A percentile compares a stretch with the other conserved stretches of the same genome.
Evolutionary conservation across 2,888 invertebrate species (phyloP).

Genomic region (Ernsta delagoae): DNA sequence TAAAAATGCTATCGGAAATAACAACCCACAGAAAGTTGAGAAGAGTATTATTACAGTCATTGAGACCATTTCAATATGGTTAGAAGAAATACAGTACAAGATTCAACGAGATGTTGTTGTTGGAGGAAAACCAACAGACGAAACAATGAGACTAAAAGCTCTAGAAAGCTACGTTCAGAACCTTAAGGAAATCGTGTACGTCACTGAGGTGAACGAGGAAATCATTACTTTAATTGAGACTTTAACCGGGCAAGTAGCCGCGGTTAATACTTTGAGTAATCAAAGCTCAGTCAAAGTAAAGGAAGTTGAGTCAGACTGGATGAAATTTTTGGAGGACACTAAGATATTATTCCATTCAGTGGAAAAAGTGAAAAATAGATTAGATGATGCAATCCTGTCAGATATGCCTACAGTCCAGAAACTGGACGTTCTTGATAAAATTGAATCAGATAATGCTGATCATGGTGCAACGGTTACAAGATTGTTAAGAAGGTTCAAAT

Average conservation of each 20-base stretch:
- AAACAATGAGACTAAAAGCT: slow-evolving; percentile 61
- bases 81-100: slow-evolving; percentile 93
- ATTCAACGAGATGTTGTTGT: slow-evolving; percentile 80
- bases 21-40: slow-evolving; percentile 86
- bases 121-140: slow-evolving; percentile 55
- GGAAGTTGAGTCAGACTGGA: slow-evolving; percentile 88
- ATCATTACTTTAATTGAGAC: slow-evolving; percentile 86
- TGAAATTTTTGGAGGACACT: slow-evolving; percentile 87
- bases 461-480: slow-evolving; percentile 86
- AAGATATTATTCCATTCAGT: slow-evolving; percentile 83
- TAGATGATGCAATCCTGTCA: slow-evolving; percentile 84
- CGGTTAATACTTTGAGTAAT: slow-evolving; percentile 87
- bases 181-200: slow-evolving; percentile 87
- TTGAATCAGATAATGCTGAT: slow-evolving; percentile 88
- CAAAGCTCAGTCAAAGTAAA: slow-evolving; percentile 71
- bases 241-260: slow-evolving; percentile 87
- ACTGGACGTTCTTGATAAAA: slow-evolving; percentile 87
- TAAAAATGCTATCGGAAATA: slow-evolving; percentile 83
- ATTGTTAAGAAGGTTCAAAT: slow-evolving; percentile 86
- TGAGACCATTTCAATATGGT: slow-evolving; percentile 92
- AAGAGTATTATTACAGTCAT: slow-evolving; percentile 90
- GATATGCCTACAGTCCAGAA: slow-evolving; percentile 88
- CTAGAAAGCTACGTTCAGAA: slow-evolving; percentile 85
- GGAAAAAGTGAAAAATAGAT: slow-evolving; percentile 73
- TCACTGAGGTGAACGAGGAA: slow-evolving; percentile 87